Evolutionary conservation across 2,888 invertebrate species (phyloP).

Genomic region (Lasioglossum vierecki): DNA sequence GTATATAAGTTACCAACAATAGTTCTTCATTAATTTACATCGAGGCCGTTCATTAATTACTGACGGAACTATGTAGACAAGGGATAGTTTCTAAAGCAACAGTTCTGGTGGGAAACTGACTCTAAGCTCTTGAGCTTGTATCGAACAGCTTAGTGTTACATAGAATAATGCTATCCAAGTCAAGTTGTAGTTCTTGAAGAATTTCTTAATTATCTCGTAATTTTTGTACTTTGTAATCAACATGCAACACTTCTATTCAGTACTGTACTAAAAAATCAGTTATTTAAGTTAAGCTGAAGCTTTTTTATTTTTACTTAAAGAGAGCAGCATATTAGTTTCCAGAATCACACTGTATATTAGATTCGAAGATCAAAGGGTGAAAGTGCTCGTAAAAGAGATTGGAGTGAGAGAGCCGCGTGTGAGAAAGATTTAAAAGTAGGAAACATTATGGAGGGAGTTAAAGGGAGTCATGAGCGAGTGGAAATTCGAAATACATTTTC

Average conservation of each 20-base stretch:
- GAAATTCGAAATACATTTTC: not conserved
- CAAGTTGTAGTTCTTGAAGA: not conserved
- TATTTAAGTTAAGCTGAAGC: not conserved
- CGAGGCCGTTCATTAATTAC: not conserved
- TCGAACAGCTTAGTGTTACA: not conserved
- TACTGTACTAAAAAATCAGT: not conserved
- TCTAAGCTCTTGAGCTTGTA: not conserved
- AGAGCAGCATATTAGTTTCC: no score
- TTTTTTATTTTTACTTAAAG: no score
- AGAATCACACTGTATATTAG: no score
- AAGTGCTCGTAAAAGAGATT: not conserved
- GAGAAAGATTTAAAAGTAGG: not conserved
- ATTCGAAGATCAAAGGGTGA: not conserved
- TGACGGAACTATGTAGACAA: not conserved
- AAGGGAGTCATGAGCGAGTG: not conserved
- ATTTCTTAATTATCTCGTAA: not conserved
- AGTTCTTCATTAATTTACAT: not conserved
- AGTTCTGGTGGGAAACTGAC: not conserved
- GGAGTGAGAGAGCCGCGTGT: not conserved
- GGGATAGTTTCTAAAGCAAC: not conserved
- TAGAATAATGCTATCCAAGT: not conserved
- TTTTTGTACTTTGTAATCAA: not conserved
- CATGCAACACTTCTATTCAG: not conserved
- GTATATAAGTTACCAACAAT: not conserved
- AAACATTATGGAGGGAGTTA: not conserved